A percentile compares a stretch with the other conserved stretches of the same genome.
Evolutionary conservation across 2,888 invertebrate species (phyloP).

Genomic region (Polyploca ridens): DNA sequence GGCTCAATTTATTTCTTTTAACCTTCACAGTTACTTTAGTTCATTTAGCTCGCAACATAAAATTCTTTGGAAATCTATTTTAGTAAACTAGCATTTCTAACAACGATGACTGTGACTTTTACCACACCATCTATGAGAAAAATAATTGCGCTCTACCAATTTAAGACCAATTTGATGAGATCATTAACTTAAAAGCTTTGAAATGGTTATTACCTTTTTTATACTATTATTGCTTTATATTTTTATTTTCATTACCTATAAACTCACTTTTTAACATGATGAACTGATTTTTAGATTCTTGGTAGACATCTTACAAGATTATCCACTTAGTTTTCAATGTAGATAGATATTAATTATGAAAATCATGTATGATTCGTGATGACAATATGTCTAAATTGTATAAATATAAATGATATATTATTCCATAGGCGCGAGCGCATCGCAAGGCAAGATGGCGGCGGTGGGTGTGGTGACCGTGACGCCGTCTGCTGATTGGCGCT

Average conservation of each 20-base stretch:
- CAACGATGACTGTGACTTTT: constrained; percentile 19
- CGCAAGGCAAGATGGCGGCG: constrained; percentile 66
- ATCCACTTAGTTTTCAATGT: not conserved
- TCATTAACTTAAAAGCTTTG: constrained; percentile 18
- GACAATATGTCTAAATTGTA: constrained; percentile 12
- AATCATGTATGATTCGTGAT: constrained; percentile 11
- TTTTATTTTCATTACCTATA: not conserved
- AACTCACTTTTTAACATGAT: not conserved
- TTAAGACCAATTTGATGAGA: constrained; percentile 16
- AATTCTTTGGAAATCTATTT: constrained; percentile 12
- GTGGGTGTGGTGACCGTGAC: constrained; percentile 70
- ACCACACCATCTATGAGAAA: constrained; percentile 13
- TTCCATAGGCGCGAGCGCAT: constrained; percentile 62
- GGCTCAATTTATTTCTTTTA: not conserved
- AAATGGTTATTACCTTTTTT: constrained; percentile 14
- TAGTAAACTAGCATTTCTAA: constrained; percentile 13
- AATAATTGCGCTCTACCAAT: constrained; percentile 20
- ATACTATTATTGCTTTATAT: not conserved
- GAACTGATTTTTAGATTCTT: not conserved
- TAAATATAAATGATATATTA: constrained; percentile 28
- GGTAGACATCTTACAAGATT: not conserved
- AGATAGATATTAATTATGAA: not conserved
- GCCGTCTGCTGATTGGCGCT: constrained; percentile 68
- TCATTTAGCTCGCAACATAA: not conserved
- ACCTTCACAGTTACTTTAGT: no score